Conservation (phyloP, 1,140 invertebrate genomes). For the Dendrolimus kikuchii region DNA sequence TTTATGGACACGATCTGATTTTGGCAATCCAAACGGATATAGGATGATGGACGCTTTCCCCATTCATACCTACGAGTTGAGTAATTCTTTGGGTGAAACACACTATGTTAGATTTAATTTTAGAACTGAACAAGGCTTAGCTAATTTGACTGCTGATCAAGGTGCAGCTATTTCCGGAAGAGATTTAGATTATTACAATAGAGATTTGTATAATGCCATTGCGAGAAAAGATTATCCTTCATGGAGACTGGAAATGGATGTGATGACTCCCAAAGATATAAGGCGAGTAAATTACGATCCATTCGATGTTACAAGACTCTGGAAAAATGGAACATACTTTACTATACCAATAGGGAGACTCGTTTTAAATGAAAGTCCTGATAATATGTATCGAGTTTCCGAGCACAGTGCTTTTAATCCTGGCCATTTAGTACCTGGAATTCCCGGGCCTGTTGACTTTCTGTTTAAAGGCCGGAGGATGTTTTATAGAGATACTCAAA, state of each 20-base stretch:
- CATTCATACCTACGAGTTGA: conserved; percentile 80
- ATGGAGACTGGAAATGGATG: conserved; percentile 77
- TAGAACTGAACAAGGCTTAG: conserved; percentile 80
- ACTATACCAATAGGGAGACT: conserved; percentile 87
- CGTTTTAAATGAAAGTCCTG: conserved; percentile 84
- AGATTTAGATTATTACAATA: conserved; percentile 37
- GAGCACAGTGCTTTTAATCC: conserved; percentile 91
- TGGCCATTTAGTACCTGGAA: conserved; percentile 86
- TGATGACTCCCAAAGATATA: conserved; percentile 68
- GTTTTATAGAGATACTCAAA: conserved; percentile 88
- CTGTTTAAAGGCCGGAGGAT: conserved; percentile 90
- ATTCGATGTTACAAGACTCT: conserved; percentile 81
- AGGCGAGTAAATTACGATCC: conserved; percentile 72
- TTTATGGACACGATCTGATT: conserved; percentile 86
- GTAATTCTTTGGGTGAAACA: conserved; percentile 74
- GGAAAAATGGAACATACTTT: conserved; percentile 87
- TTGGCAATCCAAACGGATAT: conserved; percentile 90
- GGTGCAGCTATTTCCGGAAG: conserved; percentile 18
- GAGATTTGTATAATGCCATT: conserved; percentile 46
- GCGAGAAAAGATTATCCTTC: conserved; percentile 75
- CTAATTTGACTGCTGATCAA: conserved; percentile 65
- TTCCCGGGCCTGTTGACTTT: conserved; percentile 86
- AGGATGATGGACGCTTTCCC: conserved; percentile 78
- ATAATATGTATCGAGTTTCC: conserved; percentile 87
- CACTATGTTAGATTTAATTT: conserved; percentile 84